Percentiles rank a stretch among this genome's conserved stretches.
These are phyloP conservation scores for Cryptocephalus moraei DNA, from an alignment of 2,888 invertebrate genomes.

Conservation along the genomic window DNA sequence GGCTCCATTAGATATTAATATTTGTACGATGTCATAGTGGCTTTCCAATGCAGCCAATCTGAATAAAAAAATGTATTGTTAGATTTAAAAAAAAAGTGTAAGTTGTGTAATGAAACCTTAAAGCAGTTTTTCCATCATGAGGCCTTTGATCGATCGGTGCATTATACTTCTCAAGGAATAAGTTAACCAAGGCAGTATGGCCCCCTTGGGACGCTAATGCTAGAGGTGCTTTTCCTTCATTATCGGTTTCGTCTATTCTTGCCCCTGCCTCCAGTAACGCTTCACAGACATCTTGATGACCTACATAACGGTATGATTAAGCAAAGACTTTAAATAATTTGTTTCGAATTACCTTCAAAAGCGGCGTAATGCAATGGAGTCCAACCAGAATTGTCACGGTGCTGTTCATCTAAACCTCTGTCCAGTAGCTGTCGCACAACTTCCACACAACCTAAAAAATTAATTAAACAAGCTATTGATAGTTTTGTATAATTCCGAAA, in stretches of 20 bases:
- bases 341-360: slow-evolving; percentile 57
- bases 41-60: slow-evolving; percentile 75
- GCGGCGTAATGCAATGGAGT: slow-evolving; percentile 94
- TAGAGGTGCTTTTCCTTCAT: slow-evolving; percentile 80
- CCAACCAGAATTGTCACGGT: slow-evolving; percentile 92
- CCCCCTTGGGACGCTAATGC: slow-evolving; percentile 87
- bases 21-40: slow-evolving; percentile 67
- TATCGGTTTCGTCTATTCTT: slow-evolving; percentile 79
- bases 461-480: no score
- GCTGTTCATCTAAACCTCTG: slow-evolving; percentile 77
- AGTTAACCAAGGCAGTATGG: slow-evolving; percentile 56
- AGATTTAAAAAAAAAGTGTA: no score
- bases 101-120: slow-evolving; percentile 43
- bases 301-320: slow-evolving; percentile 29
- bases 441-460: slow-evolving; percentile 56
- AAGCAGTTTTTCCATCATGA: slow-evolving; percentile 83
- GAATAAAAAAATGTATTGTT: slow-evolving; percentile 10
- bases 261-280: slow-evolving; percentile 79
- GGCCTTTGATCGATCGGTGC: slow-evolving; percentile 78
- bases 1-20: slow-evolving; percentile 62
- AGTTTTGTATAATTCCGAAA: no score
- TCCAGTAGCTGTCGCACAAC: slow-evolving; percentile 84
- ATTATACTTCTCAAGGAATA: slow-evolving; percentile 61
- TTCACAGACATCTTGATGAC: slow-evolving; percentile 74
- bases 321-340: not conserved